phyloP scores from a whole-genome alignment of 2,888 invertebrate species.

The Lasioglossum pauxillum region DNA sequence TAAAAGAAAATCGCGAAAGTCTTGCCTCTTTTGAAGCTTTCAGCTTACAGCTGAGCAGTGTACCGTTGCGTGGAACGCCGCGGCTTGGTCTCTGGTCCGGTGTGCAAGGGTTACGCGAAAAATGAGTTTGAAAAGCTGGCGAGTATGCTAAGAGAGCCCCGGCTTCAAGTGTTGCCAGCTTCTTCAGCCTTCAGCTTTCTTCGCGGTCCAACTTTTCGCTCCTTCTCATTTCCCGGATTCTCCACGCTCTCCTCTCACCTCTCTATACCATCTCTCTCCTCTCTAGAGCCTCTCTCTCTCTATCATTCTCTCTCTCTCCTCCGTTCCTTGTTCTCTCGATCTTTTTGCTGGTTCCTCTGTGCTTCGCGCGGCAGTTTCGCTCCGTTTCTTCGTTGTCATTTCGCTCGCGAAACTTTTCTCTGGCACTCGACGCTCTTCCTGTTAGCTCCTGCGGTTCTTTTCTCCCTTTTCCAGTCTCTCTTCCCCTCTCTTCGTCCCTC shows the following conservation, averaged over 20 bases:
- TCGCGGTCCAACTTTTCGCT: neutral
- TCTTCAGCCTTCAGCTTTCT: slow-evolving; percentile 3
- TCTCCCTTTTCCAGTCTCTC: neutral
- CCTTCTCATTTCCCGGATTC: neutral
- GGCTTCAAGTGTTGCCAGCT: slow-evolving; percentile 33
- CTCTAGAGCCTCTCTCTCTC: neutral
- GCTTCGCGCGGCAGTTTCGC: slow-evolving; percentile 13
- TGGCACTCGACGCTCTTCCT: slow-evolving; percentile 14
- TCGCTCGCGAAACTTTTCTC: slow-evolving; percentile 35
- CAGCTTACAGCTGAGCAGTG: slow-evolving; percentile 22
- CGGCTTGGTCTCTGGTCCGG: slow-evolving; percentile 3
- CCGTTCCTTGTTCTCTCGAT: slow-evolving; percentile 9
- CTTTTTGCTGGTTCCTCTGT: slow-evolving; percentile 20
- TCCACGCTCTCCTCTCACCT: neutral
- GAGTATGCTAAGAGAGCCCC: slow-evolving; percentile 45
- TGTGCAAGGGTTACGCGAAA: slow-evolving; percentile 55
- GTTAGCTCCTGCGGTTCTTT: slow-evolving; percentile 9
- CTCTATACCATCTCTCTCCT: neutral
- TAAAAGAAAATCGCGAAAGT: slow-evolving; percentile 61
- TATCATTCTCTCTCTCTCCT: neutral
- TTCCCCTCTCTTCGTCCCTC: neutral
- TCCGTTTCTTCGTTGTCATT: slow-evolving; percentile 27
- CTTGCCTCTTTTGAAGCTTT: slow-evolving; percentile 41
- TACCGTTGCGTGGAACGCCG: slow-evolving; percentile 14
- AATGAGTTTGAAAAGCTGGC: slow-evolving; percentile 60